Evolutionary conservation across 2,113 vertebrate species (phyloP).

Genomic region (Charina bottae): DNA sequence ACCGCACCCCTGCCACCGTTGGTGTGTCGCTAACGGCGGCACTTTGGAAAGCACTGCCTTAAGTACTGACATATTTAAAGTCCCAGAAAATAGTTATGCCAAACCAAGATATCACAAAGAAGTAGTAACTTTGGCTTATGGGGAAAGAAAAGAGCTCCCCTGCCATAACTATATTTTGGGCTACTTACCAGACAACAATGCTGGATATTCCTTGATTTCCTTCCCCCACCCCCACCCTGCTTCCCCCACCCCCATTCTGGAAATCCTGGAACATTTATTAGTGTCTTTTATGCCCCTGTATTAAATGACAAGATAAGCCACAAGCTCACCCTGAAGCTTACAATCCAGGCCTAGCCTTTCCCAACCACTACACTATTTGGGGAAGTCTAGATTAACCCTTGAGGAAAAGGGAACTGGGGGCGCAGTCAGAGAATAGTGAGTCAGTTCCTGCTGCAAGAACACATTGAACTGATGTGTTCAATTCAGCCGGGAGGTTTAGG

Average conservation of each 20-base stretch:
- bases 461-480: background rate
- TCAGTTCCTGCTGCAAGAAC: background rate
- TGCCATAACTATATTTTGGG: background rate
- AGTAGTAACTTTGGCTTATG: background rate
- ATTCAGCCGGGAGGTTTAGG: background rate
- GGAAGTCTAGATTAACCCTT: no score
- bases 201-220: background rate
- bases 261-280: background rate
- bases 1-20: no score
- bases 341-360: background rate
- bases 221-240: background rate
- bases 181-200: background rate
- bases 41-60: no score
- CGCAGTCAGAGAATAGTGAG: background rate
- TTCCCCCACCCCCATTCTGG: no score
- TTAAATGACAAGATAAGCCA: background rate
- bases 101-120: background rate
- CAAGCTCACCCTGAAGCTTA: background rate
- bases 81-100: background rate
- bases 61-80: background rate
- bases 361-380: background rate
- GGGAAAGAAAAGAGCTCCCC: background rate
- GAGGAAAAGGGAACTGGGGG: accelerated
- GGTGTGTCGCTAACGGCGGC: no score
- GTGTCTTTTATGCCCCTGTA: background rate